Base-by-base conservation (phyloP, 2,888 invertebrate genomes). In the Achlya flavicornis region DNA sequence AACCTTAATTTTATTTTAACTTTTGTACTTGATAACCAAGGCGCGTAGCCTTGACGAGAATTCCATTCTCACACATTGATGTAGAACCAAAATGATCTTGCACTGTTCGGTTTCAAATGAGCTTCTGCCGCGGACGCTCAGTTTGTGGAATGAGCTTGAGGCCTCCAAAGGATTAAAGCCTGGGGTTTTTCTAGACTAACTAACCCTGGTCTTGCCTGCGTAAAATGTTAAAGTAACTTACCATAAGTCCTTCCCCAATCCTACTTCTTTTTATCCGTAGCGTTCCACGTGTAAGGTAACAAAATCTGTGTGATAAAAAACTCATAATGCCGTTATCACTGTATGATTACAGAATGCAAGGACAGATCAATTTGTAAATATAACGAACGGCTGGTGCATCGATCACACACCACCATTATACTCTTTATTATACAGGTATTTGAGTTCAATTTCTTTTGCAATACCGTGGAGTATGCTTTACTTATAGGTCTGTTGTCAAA, bases 401-500 rank as follows among this genome's bases (percentile, higher is more conserved):
- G 16, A 12, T 19, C 4, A 59, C 8, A 7, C 8, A n/a, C 41
- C 14, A 8, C 35, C 14, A n/a, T 19, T 16, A 59, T 59, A 19
- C 19, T 5, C 33, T 19, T 19, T 59, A 19, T 59, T 41, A 4
- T 19, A 1, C 6, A 6, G 12, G 19, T 11, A 19, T 41, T 41
- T 11, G 16, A 59, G 19, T 59, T 41, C 16, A 59, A 59, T 33
- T 41, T 59, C n/a, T 16, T 8, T 11, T 19, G 59, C 16, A n/a
- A 4, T 1, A 7, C 1, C 0, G 4, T 7, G 19, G 0, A 14
- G 16, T 19, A 12, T 5, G 16, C n/a, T 58, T 33, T 10, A 59
- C 38, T 38, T 38, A 59, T 59, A 11, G 58, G 3, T 59, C 41
- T 41, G 59, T 59, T 59, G 59, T 41, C 41, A 59, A 59, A 41